Evolutionary conservation across 1,140 invertebrate genomes (phyloP), one percentile per base, ranked within the genome.

Genomic region (Rhizoglyphus robini): DNA sequence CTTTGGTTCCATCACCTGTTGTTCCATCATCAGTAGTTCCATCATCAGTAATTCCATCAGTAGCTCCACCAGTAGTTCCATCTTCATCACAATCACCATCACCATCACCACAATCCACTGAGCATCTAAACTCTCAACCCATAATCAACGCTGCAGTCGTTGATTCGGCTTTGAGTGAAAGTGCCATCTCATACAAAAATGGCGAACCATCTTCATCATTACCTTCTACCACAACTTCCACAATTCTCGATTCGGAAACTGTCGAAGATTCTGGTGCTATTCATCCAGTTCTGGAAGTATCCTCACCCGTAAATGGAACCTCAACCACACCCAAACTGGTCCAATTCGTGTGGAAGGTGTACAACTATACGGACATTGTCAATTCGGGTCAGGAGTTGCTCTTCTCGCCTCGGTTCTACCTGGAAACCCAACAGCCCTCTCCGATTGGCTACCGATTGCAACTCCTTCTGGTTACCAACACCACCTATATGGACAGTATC

Each of bases 401-500:
- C 4, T 34, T 32, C 4, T 66, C 65, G 4, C 58, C 65, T 3
- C 34, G 57, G 2, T 66, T 66, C 4, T 61, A 66, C 29, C 11
- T 66, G 20, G 18, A 18, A 8, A 20, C 8, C 8, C 8, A 54
- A 8, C 23, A 8, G 20, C 20, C 51, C 8, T 29, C 36, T 2
- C 15, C 57, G 13, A 32, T 41, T 11, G 65, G 65, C 25, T 66
- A 66, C 46, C 34, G 65, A 32, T 18, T 62, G 20, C 65, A 66
- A 57, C 15, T 66, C 15, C 30, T 66, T 0, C 29, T 66, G 3
- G 31, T 32, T 27, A 5, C 58, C 2, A 66, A 66, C 20, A 66
- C 58, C 5, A 66, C 65, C 4, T 66, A 62, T 54, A 30, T 23
- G 0, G 68, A 70, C 41, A 54, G 49, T 13, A 27, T 60, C 2